phyloP scores from a whole-genome alignment of 35 echinoderm and acorn worm species.

The Antedon bifida region DNA sequence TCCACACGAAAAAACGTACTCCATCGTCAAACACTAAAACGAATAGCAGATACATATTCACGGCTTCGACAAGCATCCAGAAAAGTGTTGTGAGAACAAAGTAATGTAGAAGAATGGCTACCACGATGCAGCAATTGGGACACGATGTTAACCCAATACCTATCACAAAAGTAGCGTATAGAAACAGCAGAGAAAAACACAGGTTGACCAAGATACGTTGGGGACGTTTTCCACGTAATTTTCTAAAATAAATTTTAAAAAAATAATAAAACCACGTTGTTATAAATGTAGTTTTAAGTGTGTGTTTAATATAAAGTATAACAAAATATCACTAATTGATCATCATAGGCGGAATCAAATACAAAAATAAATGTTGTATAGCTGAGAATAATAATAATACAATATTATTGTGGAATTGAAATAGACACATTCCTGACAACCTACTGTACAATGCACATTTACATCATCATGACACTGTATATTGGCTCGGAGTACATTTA shows the following conservation, averaged over 20 bases:
- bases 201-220: not conserved
- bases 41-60: slow-evolving; percentile 62
- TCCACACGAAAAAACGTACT: slow-evolving; percentile 44
- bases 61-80: slow-evolving; percentile 86
- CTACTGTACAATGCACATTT: too few species aligned
- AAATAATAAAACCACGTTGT: too few species aligned
- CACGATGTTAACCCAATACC: not conserved
- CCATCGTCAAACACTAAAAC: slow-evolving; percentile 62
- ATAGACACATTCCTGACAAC: too few species aligned
- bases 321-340: too few species aligned
- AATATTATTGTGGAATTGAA: too few species aligned
- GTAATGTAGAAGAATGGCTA: slow-evolving; percentile 71
- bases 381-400: too few species aligned
- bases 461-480: too few species aligned
- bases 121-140: slow-evolving; percentile 14
- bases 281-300: too few species aligned
- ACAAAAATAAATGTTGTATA: too few species aligned
- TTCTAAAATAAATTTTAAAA: not conserved
- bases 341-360: too few species aligned
- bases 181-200: not conserved
- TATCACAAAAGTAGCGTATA: not conserved
- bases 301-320: too few species aligned
- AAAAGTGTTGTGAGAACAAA: slow-evolving; percentile 63
- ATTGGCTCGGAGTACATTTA: too few species aligned
- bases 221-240: not conserved